Conservation (phyloP, 2,888 invertebrate genomes). For the Podotricha telesiphe region DNA sequence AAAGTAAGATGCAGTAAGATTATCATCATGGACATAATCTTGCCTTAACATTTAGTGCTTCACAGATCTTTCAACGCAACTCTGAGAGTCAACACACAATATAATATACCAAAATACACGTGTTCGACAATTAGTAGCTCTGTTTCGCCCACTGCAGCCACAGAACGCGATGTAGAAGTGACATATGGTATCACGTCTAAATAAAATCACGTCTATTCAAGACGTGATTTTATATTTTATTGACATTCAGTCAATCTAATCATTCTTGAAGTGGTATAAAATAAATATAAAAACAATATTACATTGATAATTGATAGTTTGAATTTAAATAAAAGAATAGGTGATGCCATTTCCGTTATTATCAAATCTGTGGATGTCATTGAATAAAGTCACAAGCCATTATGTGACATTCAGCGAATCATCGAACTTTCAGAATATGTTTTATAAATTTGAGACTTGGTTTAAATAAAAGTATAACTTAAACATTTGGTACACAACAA, state of each 20-base stretch:
- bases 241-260: too few relatives aligned
- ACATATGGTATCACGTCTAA: background rate
- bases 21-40: slow-evolving; percentile 22
- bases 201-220: too few relatives aligned
- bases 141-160: slow-evolving; percentile 47
- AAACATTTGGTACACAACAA: too few relatives aligned
- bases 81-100: slow-evolving; percentile 56
- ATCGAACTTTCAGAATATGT: background rate
- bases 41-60: slow-evolving; percentile 1
- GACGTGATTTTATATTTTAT: too few relatives aligned
- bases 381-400: background rate
- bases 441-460: too few relatives aligned
- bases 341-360: background rate
- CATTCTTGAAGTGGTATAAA: too few relatives aligned
- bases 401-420: slow-evolving; percentile 4
- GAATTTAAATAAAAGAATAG: too few relatives aligned
- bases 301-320: too few relatives aligned
- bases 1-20: background rate
- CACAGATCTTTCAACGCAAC: slow-evolving; percentile 70
- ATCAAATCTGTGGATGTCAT: background rate
- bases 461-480: too few relatives aligned
- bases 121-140: slow-evolving; percentile 75
- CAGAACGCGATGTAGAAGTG: background rate
- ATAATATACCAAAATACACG: slow-evolving; percentile 78
- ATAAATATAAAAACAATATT: background rate